These are phyloP conservation scores for Paramisgurnus dabryanus DNA, from an alignment of 2,113 vertebrate genomes.

Conservation along the genomic window DNA sequence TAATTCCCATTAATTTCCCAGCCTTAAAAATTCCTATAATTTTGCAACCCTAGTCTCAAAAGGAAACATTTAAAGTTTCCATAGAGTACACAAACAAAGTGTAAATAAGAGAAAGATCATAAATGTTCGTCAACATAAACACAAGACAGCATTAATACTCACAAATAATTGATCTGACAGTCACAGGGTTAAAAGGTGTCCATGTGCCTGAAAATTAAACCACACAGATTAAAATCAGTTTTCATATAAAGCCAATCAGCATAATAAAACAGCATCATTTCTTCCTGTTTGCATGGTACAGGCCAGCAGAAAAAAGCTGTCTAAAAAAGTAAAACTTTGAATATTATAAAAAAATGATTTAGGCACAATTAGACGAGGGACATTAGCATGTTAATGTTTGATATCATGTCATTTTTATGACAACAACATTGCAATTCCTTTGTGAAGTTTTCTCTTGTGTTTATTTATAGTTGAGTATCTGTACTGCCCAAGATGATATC, in stretches of 20 bases:
- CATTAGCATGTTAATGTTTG: too few relatives aligned
- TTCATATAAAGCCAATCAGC: background rate
- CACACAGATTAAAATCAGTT: background rate
- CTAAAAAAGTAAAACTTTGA: too few relatives aligned
- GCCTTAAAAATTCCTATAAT: background rate
- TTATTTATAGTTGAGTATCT: background rate
- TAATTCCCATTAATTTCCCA: background rate
- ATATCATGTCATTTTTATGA: background rate
- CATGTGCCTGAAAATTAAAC: constrained; percentile 85
- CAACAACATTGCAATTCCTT: background rate
- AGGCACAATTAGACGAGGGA: too few relatives aligned
- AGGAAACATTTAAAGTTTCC: constrained; percentile 26
- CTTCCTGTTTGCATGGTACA: background rate
- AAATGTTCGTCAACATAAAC: background rate
- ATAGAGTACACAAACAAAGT: constrained; percentile 55
- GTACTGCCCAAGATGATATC: background rate
- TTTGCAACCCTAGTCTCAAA: background rate
- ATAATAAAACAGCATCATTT: background rate
- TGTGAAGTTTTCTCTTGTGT: too few relatives aligned
- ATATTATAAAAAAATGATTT: too few relatives aligned
- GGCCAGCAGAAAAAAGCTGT: too few relatives aligned
- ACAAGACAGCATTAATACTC: constrained; percentile 67
- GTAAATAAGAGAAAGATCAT: background rate
- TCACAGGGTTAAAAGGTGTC: constrained; percentile 97
- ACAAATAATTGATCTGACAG: constrained; percentile 94